These are phyloP conservation scores for Camponotus vicinus DNA, from an alignment of 1,140 invertebrate species.

Conservation along the genomic window DNA sequence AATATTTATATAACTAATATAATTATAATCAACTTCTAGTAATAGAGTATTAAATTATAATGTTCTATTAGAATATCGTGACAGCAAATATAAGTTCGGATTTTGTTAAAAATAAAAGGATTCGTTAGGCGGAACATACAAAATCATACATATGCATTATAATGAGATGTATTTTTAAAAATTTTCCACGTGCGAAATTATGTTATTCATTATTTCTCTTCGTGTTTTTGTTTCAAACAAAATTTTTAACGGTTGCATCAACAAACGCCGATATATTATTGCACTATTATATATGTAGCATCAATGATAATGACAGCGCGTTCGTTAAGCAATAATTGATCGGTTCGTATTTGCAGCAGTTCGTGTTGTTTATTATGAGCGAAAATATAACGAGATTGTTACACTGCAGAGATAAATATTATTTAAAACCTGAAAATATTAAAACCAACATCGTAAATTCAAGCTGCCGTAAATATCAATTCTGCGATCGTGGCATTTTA, in stretches of 20 bases:
- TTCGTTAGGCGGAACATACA: neutral
- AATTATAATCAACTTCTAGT: neutral
- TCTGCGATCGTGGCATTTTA: constrained; percentile 9
- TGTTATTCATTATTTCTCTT: neutral
- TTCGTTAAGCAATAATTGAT: constrained; percentile 52
- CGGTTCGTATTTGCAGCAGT: neutral
- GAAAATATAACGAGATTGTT: constrained; percentile 36
- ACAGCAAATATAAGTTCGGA: neutral
- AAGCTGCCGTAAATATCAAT: constrained; percentile 39
- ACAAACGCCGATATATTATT: neutral
- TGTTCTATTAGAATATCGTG: neutral
- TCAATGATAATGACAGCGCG: constrained; percentile 26
- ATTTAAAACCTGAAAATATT: neutral
- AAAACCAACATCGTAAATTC: constrained; percentile 26
- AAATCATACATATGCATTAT: neutral
- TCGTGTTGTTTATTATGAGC: constrained; percentile 20
- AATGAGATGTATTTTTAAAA: neutral
- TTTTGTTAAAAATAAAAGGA: neutral
- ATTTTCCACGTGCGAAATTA: neutral
- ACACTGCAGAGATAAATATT: neutral
- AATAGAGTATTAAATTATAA: constrained; percentile 19
- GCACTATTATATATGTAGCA: neutral
- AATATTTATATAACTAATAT: too few relatives aligned
- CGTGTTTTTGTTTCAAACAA: neutral
- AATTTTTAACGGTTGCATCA: constrained; percentile 41